Evolutionary conservation across 2,797 vertebrate genomes (phyloP).

Genomic region (Neopelma chrysocephalum): DNA sequence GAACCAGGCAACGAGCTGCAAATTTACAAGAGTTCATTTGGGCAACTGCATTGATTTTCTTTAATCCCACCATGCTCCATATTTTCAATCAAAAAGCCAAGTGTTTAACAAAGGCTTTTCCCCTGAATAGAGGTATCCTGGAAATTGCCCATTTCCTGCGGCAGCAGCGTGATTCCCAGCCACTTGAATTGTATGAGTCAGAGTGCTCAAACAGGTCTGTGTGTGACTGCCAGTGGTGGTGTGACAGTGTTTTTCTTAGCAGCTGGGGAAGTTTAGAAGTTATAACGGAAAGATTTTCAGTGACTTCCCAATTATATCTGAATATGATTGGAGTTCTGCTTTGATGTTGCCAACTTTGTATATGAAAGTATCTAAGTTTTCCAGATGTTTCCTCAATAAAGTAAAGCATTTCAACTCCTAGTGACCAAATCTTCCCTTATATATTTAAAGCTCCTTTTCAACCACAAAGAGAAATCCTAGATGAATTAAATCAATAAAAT

Average conservation of each 20-base stretch:
- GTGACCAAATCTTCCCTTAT: not conserved
- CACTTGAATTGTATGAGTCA: not conserved
- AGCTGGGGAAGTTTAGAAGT: constrained; percentile 29
- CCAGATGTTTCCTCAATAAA: constrained; percentile 67
- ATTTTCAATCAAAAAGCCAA: constrained; percentile 38
- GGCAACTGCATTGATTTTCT: not conserved
- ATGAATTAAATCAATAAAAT: constrained; percentile 42
- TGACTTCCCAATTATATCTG: constrained; percentile 36
- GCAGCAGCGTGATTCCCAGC: not conserved
- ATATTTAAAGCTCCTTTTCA: constrained; percentile 24
- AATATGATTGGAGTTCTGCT: constrained; percentile 4
- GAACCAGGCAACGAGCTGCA: not conserved
- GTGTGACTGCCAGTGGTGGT: constrained; percentile 1
- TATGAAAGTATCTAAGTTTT: constrained; percentile 50
- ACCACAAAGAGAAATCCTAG: constrained; percentile 4
- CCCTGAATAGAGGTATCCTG: constrained; percentile 10
- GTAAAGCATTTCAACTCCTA: not conserved
- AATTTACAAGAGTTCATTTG: not conserved
- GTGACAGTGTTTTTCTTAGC: constrained; percentile 15
- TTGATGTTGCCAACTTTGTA: constrained; percentile 20
- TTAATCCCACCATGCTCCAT: not conserved
- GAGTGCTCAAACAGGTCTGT: not conserved
- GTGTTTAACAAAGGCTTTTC: constrained; percentile 14
- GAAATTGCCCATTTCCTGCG: constrained; percentile 13
- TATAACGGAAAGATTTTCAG: constrained; percentile 37